Evolutionary conservation across 2,113 vertebrate species (phyloP).

Genomic region (Syngnathus floridae): DNA sequence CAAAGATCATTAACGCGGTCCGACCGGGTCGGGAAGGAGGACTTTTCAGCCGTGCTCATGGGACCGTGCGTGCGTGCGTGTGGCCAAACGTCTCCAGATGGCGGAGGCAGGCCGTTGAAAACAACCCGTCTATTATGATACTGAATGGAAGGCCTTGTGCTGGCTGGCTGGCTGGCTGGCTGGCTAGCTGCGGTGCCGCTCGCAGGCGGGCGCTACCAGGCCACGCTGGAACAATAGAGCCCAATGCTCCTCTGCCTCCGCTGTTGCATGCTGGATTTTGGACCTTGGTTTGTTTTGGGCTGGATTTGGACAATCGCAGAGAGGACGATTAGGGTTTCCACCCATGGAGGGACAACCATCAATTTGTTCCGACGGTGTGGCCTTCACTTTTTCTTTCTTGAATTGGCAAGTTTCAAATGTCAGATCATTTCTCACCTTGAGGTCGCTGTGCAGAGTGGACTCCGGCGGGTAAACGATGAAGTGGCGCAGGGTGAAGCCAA

Average conservation of each 20-base stretch:
- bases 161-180: not conserved
- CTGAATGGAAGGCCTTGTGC: not conserved
- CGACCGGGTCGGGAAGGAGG: not conserved
- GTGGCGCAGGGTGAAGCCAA: conserved; percentile 93
- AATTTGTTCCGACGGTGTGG: no score
- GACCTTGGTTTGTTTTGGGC: not conserved
- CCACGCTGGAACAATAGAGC: not conserved
- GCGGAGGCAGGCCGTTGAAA: not conserved
- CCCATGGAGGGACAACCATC: not conserved
- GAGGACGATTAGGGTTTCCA: not conserved
- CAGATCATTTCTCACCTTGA: conserved; percentile 73
- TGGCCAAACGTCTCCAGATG: conserved; percentile 6
- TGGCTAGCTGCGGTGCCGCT: not conserved
- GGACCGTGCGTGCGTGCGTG: not conserved
- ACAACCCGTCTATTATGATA: not conserved
- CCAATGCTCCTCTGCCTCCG: not conserved
- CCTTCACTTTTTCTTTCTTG: no score
- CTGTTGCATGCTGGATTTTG: not conserved
- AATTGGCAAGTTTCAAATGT: no score
- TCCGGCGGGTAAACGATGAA: conserved; percentile 97
- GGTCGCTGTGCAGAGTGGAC: conserved; percentile 77
- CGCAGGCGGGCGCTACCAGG: not conserved
- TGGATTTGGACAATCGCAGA: not conserved
- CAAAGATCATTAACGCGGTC: not conserved
- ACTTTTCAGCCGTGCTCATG: not conserved